Base-by-base conservation (phyloP, 1,140 invertebrate genomes). In the Hyposmocoma kahamanoa region DNA sequence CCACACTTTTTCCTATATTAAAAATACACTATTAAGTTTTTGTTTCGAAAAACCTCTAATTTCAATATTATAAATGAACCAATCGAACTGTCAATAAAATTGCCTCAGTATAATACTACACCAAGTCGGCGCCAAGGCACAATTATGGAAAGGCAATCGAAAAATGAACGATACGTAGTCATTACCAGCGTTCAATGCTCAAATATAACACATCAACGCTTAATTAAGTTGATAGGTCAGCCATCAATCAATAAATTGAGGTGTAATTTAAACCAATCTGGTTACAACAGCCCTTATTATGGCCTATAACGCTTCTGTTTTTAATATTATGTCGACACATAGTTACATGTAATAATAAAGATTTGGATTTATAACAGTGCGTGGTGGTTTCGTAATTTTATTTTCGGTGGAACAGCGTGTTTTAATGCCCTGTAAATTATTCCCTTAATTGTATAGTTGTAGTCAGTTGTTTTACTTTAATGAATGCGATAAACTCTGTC, bases 371-470 rank as follows among this genome's bases (percentile, higher is more conserved):
- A 73, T 64, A 51, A 53, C 52, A 30, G 74, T 53, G 66, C 71
- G 69, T 78, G 72, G 61, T 56, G 50, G n/a, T n/a, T n/a, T n/a
- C 24, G 66, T 70, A 73, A 76, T 75, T 75, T 66, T 61, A 62
- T 74, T 72, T 79, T 70, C 60, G 70, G 63, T 78, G 64, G 63
- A 76, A 67, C 70, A 74, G 53, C 67, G 50, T 77, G 71, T 80
- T 75, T 52, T 64, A 67, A 79, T 50, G 53, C 19, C 52, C 41
- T 50, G 65, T 82, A 76, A 79, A 78, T 82, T 78, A 70, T 64
- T 65, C 60, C 18, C 43, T 67, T 78, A 70, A 79, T 75, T 81
- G 73, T 72, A 70, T 68, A 56, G 2, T 17, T 54, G 51, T 43
- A 51, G 53, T 51, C 58, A 47, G 53, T n/a, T 71, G 67, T 67